A percentile compares a stretch with the other conserved stretches of the same genome.
phyloP scores from a whole-genome alignment of 2,888 invertebrate species.

The Agrotis ipsilon region DNA sequence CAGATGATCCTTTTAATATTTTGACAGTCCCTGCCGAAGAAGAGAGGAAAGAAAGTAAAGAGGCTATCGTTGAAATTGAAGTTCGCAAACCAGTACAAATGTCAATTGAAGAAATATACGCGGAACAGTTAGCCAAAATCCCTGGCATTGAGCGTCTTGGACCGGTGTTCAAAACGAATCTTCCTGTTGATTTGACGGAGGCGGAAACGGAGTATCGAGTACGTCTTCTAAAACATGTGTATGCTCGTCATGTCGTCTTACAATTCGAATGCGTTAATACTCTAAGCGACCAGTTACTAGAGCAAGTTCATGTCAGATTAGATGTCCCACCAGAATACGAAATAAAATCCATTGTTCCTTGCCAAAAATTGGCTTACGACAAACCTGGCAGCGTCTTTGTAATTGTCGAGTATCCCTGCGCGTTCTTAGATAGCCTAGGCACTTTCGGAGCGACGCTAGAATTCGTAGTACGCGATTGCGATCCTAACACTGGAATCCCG shows the following conservation, averaged over 20 bases:
- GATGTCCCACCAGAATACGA: slow-evolving; percentile 96
- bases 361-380: slow-evolving; percentile 95
- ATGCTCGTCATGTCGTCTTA: slow-evolving; percentile 95
- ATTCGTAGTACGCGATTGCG: slow-evolving; percentile 98
- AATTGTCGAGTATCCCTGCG: slow-evolving; percentile 92
- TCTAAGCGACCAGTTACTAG: slow-evolving; percentile 97
- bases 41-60: slow-evolving; percentile 95
- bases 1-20: slow-evolving; percentile 95
- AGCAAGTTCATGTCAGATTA: slow-evolving; percentile 97
- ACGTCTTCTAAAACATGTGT: slow-evolving; percentile 98
- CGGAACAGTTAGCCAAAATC: slow-evolving; percentile 95
- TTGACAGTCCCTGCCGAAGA: slow-evolving; percentile 96
- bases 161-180: slow-evolving; percentile 96
- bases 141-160: slow-evolving; percentile 97
- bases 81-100: slow-evolving; percentile 96
- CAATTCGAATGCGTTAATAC: slow-evolving; percentile 99
- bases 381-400: slow-evolving; percentile 96
- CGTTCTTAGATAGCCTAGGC: slow-evolving; percentile 93
- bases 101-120: slow-evolving; percentile 96
- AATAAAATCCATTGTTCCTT: slow-evolving; percentile 93
- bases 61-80: slow-evolving; percentile 93
- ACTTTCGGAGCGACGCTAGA: slow-evolving; percentile 97
- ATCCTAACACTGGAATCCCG: slow-evolving; percentile 97
- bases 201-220: slow-evolving; percentile 99
- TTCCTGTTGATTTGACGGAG: slow-evolving; percentile 97